These are phyloP conservation scores for Euplagia quadripunctaria DNA, from an alignment of 2,888 invertebrate species.

Conservation along the genomic window DNA sequence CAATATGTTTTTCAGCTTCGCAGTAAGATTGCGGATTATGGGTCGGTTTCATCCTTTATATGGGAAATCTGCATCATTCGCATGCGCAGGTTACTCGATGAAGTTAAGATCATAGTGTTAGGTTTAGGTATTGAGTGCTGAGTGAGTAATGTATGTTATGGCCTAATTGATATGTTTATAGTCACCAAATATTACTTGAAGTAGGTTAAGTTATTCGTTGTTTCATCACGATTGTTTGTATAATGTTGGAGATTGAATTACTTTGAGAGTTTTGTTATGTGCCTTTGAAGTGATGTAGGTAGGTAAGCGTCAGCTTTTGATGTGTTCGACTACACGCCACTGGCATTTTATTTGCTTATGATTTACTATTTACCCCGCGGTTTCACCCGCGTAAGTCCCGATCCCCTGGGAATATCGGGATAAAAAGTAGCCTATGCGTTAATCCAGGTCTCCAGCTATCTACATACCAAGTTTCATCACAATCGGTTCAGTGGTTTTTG, in stretches of 20 bases:
- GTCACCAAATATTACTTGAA: slow-evolving; percentile 33
- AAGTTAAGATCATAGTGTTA: slow-evolving; percentile 46
- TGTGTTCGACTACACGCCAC: not conserved
- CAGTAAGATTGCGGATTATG: slow-evolving; percentile 46
- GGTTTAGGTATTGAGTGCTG: slow-evolving; percentile 27
- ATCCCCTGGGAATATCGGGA: too few relatives aligned
- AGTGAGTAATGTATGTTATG: slow-evolving; percentile 57
- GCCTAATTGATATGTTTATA: slow-evolving; percentile 53
- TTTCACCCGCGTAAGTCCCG: too few relatives aligned
- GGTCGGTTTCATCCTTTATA: slow-evolving; percentile 69
- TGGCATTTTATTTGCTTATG: not conserved
- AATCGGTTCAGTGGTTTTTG: too few relatives aligned
- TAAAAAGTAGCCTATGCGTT: too few relatives aligned
- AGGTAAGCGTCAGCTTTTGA: not conserved
- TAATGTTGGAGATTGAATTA: slow-evolving; percentile 3
- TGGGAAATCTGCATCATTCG: slow-evolving; percentile 73
- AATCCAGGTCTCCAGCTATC: too few relatives aligned
- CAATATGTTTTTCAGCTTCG: not conserved
- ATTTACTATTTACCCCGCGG: too few relatives aligned
- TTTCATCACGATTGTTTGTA: slow-evolving; percentile 38
- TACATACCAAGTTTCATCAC: too few relatives aligned
- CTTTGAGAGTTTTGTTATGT: not conserved
- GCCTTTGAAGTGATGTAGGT: not conserved
- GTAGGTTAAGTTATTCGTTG: slow-evolving; percentile 39
- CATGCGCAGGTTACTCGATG: slow-evolving; percentile 51